These are phyloP conservation scores for Coregonus suidteri DNA, from an alignment of 2,797 vertebrate genomes.

Conservation along the genomic window DNA sequence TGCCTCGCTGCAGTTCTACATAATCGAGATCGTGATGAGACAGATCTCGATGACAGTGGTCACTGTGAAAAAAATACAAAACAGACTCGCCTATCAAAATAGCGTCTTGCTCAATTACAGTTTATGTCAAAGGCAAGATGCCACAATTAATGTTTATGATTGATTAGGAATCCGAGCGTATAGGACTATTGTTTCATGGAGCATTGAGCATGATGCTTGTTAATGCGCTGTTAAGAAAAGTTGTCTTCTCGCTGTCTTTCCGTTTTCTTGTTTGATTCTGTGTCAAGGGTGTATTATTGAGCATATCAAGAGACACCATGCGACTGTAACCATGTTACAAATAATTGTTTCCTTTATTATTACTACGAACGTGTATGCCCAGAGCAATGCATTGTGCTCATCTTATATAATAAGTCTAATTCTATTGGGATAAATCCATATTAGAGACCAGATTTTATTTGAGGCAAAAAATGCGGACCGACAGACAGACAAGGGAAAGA, in stretches of 20 bases:
- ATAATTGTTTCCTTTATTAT: background rate
- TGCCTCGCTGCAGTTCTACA: background rate
- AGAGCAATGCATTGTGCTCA: background rate
- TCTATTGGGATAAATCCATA: background rate
- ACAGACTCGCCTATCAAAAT: background rate
- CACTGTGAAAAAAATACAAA: background rate
- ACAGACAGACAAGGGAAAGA: background rate
- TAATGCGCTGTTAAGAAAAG: background rate
- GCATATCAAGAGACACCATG: background rate
- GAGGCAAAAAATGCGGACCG: background rate
- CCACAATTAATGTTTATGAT: slow-evolving; percentile 3
- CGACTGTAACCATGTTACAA: background rate
- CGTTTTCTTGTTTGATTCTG: background rate
- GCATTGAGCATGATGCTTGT: background rate
- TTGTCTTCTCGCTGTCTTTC: background rate
- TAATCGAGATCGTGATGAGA: background rate
- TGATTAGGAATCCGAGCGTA: background rate
- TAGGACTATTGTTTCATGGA: background rate
- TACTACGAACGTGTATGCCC: no score
- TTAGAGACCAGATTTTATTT: background rate
- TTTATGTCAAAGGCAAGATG: slow-evolving; percentile 1
- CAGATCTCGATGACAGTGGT: background rate
- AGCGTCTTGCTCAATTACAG: slow-evolving; percentile 1
- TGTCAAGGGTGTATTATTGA: background rate
- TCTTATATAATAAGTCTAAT: background rate